Evolutionary conservation across 1,140 invertebrate genomes (phyloP), one percentile per base, ranked within the genome.

Genomic region (Platorchestia sp.): DNA sequence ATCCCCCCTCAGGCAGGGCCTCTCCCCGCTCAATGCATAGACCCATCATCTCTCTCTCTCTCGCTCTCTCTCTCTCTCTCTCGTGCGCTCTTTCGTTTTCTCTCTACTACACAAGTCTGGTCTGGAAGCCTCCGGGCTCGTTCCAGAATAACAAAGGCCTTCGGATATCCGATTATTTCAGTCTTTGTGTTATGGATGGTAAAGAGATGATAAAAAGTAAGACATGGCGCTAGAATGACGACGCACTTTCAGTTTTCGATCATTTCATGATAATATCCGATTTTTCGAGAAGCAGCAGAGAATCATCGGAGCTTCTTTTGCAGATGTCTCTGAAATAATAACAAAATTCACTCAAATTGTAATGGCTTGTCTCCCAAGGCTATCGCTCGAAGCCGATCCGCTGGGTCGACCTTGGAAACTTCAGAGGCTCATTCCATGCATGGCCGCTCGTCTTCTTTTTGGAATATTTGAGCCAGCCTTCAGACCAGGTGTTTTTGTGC

Each of bases 391-490:
- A 89, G 87, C 87, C 87, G 7, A 7, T 7, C 42, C 87, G 5
- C 41, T n/a, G 36, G 41, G 87, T 14, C 87, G 87, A 89, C 87
- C 87, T 44, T 89, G 87, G 87, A 41, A 89, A 41, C 87, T 5
- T 14, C 87, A 36, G 36, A 75, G 87, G 87, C 41, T 89, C 43
- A 42, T 44, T 42, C 87, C 87, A 89, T 19, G 36, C 43, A 89
- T 7, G 87, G 87, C 27, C 14, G 43, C 87, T 44, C 41, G 43
- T 89, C 87, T 42, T 89, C 87, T 89, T 89, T 89, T 89, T 89
- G 87, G 87, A 89, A 89, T 89, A 89, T 27, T 44, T 89, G 87
- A 89, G n/a, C 41, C 87, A 89, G 43, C 87, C 87, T 89, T 44
- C n/a, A 42, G 41, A 7, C 41, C 10, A 42, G 41, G 14, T 42